Percentiles rank a stretch among this genome's conserved stretches.
These are phyloP conservation scores for Willowsia nigromaculata DNA, from an alignment of 2,888 invertebrate genomes.

Conservation along the genomic window DNA sequence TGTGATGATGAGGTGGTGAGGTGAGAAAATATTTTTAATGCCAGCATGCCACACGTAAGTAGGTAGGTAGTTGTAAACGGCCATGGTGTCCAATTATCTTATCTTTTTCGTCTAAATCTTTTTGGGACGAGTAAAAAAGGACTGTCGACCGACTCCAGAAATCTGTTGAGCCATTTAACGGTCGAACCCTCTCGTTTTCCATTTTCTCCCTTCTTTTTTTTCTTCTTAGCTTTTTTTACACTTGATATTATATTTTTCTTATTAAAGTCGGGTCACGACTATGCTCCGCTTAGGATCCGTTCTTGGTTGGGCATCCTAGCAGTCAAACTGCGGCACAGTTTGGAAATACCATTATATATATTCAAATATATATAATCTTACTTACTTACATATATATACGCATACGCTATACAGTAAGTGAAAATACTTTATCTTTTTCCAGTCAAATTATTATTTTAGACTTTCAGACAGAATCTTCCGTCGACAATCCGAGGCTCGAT, in stretches of 20 bases:
- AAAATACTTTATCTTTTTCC: neutral
- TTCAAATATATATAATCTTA: constrained; percentile 13
- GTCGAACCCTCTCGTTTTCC: neutral
- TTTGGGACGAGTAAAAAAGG: neutral
- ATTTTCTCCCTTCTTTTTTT: neutral
- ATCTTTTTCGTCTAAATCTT: neutral
- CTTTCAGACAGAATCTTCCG: neutral
- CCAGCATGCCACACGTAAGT: neutral
- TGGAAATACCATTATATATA: constrained; percentile 64
- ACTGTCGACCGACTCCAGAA: neutral
- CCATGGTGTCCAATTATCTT: neutral
- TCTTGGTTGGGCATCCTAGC: constrained; percentile 56
- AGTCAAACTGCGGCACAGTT: constrained; percentile 77
- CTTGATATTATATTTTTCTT: constrained; percentile 1
- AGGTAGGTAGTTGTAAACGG: neutral
- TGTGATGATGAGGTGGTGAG: neutral
- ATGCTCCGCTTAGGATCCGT: constrained; percentile 71
- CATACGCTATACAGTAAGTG: neutral
- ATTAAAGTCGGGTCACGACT: constrained; percentile 74
- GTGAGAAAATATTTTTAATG: constrained; percentile 1
- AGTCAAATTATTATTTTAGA: neutral
- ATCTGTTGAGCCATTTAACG: neutral
- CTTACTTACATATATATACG: constrained; percentile 21
- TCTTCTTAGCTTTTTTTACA: constrained; percentile 23
- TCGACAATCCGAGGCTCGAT: neutral